These are phyloP conservation scores for Phoxinus phoxinus DNA, from an alignment of 2,113 vertebrate genomes.

Conservation along the genomic window DNA sequence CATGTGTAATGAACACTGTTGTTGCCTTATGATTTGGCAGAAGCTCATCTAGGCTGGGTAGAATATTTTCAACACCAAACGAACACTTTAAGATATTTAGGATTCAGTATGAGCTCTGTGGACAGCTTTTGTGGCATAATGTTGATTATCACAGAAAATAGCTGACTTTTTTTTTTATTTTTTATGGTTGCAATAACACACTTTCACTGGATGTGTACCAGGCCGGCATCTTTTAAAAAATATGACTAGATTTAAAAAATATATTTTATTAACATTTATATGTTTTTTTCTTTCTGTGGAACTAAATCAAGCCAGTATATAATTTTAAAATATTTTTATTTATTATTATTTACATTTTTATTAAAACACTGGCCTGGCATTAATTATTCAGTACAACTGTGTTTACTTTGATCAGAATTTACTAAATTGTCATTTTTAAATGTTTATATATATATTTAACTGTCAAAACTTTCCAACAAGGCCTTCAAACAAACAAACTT, in stretches of 20 bases:
- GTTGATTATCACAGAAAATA: neutral
- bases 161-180: neutral
- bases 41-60: neutral
- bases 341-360: neutral
- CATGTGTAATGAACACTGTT: constrained; percentile 1
- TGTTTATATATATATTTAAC: too few relatives aligned
- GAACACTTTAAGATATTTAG: neutral
- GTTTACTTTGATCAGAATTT: neutral
- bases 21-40: neutral
- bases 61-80: neutral
- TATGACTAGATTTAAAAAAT: neutral
- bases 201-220: neutral
- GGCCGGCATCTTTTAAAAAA: neutral
- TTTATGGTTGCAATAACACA: neutral
- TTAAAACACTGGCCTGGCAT: neutral
- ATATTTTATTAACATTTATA: neutral
- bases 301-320: too few relatives aligned
- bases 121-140: neutral
- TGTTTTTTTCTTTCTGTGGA: too few relatives aligned
- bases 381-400: neutral
- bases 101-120: neutral
- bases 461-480: neutral
- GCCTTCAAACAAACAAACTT: too few relatives aligned
- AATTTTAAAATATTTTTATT: too few relatives aligned
- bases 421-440: too few relatives aligned